These are phyloP conservation scores for Megamerina dolium DNA, from an alignment of 2,888 invertebrate genomes.

Conservation along the genomic window DNA sequence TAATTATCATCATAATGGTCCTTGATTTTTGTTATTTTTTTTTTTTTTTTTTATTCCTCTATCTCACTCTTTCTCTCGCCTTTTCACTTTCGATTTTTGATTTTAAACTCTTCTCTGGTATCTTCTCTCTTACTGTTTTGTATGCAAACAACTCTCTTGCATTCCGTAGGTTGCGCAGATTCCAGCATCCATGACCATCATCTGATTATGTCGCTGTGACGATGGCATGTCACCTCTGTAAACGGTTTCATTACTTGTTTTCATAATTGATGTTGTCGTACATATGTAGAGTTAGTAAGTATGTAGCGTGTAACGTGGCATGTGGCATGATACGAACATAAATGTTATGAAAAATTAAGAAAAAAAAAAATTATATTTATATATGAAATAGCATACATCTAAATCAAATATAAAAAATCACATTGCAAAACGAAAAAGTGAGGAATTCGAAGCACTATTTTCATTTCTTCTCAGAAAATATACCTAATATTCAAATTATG, in stretches of 20 bases:
- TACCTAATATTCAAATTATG: background rate
- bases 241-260: slow-evolving; percentile 36
- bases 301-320: slow-evolving; percentile 1
- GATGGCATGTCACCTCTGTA: slow-evolving; percentile 46
- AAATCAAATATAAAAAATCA: background rate
- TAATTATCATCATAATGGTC: too few species aligned
- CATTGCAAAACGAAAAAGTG: slow-evolving; percentile 13
- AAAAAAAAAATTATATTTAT: slow-evolving; percentile 13
- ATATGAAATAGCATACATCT: slow-evolving; percentile 5
- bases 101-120: too few species aligned
- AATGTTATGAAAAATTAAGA: slow-evolving; percentile 11
- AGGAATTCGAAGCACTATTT: slow-evolving; percentile 14
- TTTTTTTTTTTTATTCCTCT: too few species aligned
- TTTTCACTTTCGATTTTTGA: too few species aligned
- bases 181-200: slow-evolving; percentile 25
- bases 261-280: slow-evolving; percentile 8
- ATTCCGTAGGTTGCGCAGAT: slow-evolving; percentile 26
- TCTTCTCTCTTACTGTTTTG: slow-evolving; percentile 43
- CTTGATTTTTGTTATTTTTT: too few species aligned
- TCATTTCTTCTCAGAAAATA: background rate
- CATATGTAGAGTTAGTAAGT: slow-evolving; percentile 7
- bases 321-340: slow-evolving; percentile 9
- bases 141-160: slow-evolving; percentile 28
- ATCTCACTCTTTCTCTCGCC: too few species aligned
- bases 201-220: slow-evolving; percentile 27